Evolutionary conservation across 2,113 vertebrate genomes (phyloP), one percentile per base, ranked within the genome.

Genomic region (Callocephalon fimbriatum): DNA sequence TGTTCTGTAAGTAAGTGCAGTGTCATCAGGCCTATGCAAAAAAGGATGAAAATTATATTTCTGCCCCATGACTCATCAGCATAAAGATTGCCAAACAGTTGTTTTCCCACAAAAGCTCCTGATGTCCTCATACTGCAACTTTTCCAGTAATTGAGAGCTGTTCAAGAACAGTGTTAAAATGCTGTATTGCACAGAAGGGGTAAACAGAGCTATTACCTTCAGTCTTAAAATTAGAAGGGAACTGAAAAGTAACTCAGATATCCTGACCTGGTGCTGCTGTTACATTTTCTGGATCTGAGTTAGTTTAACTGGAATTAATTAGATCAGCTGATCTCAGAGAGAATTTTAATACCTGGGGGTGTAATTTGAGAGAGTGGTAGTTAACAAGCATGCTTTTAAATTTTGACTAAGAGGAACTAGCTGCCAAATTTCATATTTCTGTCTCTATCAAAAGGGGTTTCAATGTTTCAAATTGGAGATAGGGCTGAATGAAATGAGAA

Each of bases 31-130:
- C 37, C 62, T 81, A 62, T 67, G 74, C 53, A 81, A 92, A 84
- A 58, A 35, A 90, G 72, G 21, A 66, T 31, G 50, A 78, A 93
- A 90, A 82, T 58, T 23, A 47, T 71, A 47, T 77, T 85, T 95
- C 47, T 93, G 37, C 66, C 71, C 82, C 56, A 42, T 20, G 75
- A 67, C 12, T 90, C 51, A 53, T 58, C 63, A 84, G 78, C 74
- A 75, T 31, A 53, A 82, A 85, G 35, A 51, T 22, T 74, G 27
- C 77, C 58, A 82, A 90, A 22, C 22, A 75, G 21, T 27, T 92
- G 38, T 84, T 87, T 73, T 90, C 82, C 89, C 54, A 74, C 21
- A 96, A 78, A 51, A 72, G 51, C 21, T 97, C 22, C 78, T 81
- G 61, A 81, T 90, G 54, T 61, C 73, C 10, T 87, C 50, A 17